Conservation (phyloP, 2,113 vertebrate genomes). For the Tichodroma muraria region DNA sequence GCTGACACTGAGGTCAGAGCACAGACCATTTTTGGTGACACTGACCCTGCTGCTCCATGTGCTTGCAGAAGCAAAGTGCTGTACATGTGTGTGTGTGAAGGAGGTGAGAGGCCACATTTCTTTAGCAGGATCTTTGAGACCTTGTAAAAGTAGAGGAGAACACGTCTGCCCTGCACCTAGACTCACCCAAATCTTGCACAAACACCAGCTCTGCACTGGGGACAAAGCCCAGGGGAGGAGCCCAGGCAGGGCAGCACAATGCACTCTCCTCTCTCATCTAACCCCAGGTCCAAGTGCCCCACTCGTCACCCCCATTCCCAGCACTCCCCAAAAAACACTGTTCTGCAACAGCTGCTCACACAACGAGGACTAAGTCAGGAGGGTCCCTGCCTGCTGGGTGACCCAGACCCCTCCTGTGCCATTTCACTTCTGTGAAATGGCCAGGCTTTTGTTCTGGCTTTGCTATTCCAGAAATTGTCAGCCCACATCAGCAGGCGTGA, state of each 20-base stretch:
- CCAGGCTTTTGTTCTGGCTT: not conserved
- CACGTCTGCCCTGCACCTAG: rapidly evolving
- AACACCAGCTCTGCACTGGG: not conserved
- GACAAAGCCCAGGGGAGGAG: not conserved
- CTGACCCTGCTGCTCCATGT: rapidly evolving
- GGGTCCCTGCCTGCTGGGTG: not conserved
- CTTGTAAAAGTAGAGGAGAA: not conserved
- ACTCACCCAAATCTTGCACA: not conserved
- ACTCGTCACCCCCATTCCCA: not conserved
- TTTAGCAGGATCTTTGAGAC: not conserved
- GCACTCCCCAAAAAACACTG: not conserved
- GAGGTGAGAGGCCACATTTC: not conserved
- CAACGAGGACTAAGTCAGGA: not conserved
- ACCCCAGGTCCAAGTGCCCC: not conserved
- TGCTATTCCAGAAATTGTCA: not conserved
- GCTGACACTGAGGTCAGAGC: not conserved
- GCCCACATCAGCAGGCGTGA: rapidly evolving
- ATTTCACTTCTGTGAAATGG: not conserved
- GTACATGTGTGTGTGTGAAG: not conserved
- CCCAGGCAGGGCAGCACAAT: not conserved
- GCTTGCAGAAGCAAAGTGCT: not conserved
- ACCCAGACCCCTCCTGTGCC: not conserved
- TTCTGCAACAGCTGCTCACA: not conserved
- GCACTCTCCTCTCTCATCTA: not conserved
- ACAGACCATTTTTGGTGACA: not conserved